These are phyloP conservation scores for Sarcophaga subvicina DNA, from an alignment of 2,888 invertebrate species.

Conservation along the genomic window DNA sequence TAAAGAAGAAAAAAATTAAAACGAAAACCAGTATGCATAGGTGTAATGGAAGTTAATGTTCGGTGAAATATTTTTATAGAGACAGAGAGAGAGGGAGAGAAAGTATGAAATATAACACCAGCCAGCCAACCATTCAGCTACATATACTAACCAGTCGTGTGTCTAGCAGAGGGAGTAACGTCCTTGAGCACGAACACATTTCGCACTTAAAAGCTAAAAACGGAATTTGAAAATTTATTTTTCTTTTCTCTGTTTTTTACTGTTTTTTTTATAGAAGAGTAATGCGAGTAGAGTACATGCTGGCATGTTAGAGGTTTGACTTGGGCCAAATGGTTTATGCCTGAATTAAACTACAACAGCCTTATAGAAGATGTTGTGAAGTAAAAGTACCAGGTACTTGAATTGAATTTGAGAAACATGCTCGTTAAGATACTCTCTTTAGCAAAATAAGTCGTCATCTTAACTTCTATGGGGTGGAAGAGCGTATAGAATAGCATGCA, in stretches of 20 bases:
- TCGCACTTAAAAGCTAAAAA: constrained; percentile 62
- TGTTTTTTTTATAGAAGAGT: not conserved
- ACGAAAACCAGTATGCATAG: constrained; percentile 1
- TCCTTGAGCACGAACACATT: constrained; percentile 72
- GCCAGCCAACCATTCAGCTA: constrained; percentile 32
- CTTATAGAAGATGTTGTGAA: constrained; percentile 8
- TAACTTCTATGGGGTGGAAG: not conserved
- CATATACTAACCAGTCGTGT: constrained; percentile 1
- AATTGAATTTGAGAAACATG: constrained; percentile 59
- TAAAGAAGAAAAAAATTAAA: constrained; percentile 4
- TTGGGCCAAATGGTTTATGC: constrained; percentile 66
- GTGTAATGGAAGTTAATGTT: constrained; percentile 57
- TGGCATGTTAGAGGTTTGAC: constrained; percentile 25
- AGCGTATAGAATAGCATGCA: not conserved
- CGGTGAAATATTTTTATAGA: constrained; percentile 39
- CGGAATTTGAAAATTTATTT: constrained; percentile 1
- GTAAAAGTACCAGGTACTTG: constrained; percentile 52
- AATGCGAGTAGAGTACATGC: not conserved
- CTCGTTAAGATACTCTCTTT: constrained; percentile 67
- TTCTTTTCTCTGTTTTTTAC: not conserved
- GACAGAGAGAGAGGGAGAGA: not conserved
- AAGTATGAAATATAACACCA: constrained; percentile 50
- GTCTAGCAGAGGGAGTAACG: constrained; percentile 30
- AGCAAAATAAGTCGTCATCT: constrained; percentile 29
- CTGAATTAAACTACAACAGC: constrained; percentile 56